phyloP scores from a whole-genome alignment of 1,140 invertebrate genomes.

The Tyrophagus putrescentiae region DNA sequence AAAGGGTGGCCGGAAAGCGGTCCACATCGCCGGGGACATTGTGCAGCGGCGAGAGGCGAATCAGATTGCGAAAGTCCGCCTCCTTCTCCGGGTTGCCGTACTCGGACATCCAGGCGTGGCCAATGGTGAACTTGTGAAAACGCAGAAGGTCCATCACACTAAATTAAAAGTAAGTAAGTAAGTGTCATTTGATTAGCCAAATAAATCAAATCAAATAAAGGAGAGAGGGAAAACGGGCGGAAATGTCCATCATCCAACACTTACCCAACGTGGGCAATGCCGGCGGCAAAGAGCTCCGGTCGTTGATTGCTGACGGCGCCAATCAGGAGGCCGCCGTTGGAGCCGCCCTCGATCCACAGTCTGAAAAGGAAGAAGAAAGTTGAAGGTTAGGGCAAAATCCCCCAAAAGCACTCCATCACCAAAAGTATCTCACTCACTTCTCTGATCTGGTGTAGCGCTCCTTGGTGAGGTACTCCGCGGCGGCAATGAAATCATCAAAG shows the following conservation, averaged over 20 bases:
- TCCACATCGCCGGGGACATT: conserved; percentile 48
- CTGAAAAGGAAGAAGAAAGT: conserved; percentile 30
- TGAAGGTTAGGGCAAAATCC: not conserved
- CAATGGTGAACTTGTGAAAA: conserved; percentile 97
- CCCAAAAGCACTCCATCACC: not conserved
- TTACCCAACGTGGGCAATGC: conserved; percentile 77
- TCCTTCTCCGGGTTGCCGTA: conserved; percentile 75
- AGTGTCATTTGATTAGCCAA: not conserved
- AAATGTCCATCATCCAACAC: too few species aligned
- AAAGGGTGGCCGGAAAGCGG: conserved; percentile 83
- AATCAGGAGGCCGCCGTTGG: conserved; percentile 87
- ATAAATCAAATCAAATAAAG: too few species aligned
- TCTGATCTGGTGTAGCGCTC: conserved; percentile 60
- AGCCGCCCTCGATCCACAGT: conserved; percentile 77
- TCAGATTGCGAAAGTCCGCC: conserved; percentile 47
- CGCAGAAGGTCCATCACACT: conserved; percentile 93
- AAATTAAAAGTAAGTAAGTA: conserved; percentile 29
- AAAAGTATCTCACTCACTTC: conserved; percentile 43
- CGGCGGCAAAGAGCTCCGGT: conserved; percentile 83
- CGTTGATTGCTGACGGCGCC: conserved; percentile 84
- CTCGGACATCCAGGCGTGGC: conserved; percentile 88
- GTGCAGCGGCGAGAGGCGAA: conserved; percentile 73
- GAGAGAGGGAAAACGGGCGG: too few species aligned
- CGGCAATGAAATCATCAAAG: conserved; percentile 89
- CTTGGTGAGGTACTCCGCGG: conserved; percentile 72